Evolutionary conservation across 2,888 invertebrate species (phyloP).

Genomic region (Lycia hirtaria): DNA sequence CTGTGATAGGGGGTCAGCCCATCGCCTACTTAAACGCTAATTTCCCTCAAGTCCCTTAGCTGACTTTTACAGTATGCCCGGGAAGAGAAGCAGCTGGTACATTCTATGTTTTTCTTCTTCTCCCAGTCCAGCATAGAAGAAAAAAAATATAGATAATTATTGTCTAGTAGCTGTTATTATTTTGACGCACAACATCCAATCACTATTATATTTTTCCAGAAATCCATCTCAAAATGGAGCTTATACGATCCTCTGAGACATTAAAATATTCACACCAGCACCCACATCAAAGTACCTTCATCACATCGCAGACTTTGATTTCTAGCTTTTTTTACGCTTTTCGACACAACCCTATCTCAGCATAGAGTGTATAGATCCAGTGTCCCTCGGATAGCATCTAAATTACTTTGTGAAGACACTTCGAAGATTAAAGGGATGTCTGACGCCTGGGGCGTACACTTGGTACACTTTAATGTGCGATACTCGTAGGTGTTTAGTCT

Average conservation of each 20-base stretch:
- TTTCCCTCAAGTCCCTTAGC: too few relatives aligned
- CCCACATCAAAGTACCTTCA: constrained; percentile 53
- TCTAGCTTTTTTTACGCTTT: constrained; percentile 63
- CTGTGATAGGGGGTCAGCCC: too few relatives aligned
- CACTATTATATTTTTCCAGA: background rate
- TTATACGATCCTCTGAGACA: constrained; percentile 6
- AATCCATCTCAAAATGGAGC: background rate
- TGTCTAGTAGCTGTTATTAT: too few relatives aligned
- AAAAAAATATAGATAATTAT: too few relatives aligned
- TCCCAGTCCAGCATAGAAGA: too few relatives aligned
- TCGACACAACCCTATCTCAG: constrained; percentile 62
- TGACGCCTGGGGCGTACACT: constrained; percentile 64
- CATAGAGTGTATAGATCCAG: constrained; percentile 72
- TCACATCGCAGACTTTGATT: constrained; percentile 58
- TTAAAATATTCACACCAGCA: constrained; percentile 39
- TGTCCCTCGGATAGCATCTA: constrained; percentile 78
- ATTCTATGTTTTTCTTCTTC: too few relatives aligned
- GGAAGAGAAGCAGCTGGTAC: too few relatives aligned
- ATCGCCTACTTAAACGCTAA: too few relatives aligned
- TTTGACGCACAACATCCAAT: background rate
- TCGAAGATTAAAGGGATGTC: constrained; percentile 81
- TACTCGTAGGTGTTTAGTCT: background rate
- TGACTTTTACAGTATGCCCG: too few relatives aligned
- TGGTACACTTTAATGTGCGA: constrained; percentile 20
- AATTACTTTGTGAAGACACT: constrained; percentile 78